phyloP scores from a whole-genome alignment of 2,888 invertebrate species.

The Pyrrhia umbra region DNA sequence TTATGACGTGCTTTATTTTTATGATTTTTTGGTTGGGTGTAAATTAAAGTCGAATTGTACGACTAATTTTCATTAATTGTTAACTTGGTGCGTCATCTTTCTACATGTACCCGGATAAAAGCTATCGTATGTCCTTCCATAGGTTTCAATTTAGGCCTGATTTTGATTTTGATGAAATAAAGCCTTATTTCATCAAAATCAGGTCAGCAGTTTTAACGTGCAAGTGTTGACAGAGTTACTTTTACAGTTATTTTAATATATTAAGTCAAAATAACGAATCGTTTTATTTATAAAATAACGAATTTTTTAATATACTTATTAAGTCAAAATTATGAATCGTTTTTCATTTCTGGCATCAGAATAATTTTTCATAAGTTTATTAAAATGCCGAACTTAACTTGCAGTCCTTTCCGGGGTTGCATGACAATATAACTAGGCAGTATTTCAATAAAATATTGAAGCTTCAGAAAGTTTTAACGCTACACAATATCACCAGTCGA shows the following conservation, averaged over 20 bases:
- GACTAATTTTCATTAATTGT: conserved; percentile 40
- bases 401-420: background rate
- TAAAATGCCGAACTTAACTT: background rate
- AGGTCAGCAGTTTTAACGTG: too few species aligned
- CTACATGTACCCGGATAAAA: too few species aligned
- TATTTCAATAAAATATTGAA: background rate
- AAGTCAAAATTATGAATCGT: background rate
- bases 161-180: too few species aligned
- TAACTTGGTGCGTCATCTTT: background rate
- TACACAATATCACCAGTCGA: conserved; percentile 35
- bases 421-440: conserved; percentile 6
- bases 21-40: conserved; percentile 12
- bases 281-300: too few species aligned
- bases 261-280: background rate
- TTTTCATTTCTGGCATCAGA: too few species aligned
- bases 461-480: conserved; percentile 17
- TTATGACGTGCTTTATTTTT: too few species aligned
- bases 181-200: too few species aligned
- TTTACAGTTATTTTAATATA: too few species aligned
- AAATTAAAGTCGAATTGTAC: conserved; percentile 31
- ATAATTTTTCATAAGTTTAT: background rate
- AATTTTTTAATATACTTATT: background rate
- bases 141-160: too few species aligned
- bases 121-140: too few species aligned
- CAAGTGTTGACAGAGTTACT: too few species aligned